phyloP scores from a whole-genome alignment of 1,140 invertebrate genomes.

The Orchestia grillus region DNA sequence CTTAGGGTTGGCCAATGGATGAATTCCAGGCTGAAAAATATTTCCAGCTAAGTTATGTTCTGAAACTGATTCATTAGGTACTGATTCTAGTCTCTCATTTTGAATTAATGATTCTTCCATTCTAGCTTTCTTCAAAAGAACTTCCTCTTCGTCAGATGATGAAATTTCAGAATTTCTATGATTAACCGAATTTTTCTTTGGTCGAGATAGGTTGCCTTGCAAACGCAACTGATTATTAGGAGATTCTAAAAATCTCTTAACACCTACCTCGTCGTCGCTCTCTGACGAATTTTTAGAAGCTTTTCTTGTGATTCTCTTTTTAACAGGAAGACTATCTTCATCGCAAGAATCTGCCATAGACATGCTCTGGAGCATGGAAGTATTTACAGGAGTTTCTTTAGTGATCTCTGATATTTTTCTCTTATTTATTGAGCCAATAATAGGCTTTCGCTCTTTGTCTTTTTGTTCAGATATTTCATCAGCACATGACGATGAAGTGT shows the following conservation, averaged over 20 bases:
- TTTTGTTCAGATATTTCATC: background rate
- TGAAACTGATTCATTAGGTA: background rate
- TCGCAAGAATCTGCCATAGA: conserved; percentile 4
- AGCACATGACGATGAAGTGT: background rate
- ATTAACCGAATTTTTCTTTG: background rate
- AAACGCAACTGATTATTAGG: background rate
- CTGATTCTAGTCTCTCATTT: background rate
- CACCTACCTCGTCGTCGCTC: background rate
- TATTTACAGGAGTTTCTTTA: background rate
- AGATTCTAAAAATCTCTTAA: background rate
- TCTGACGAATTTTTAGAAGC: conserved; percentile 20
- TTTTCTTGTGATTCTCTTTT: conserved; percentile 21
- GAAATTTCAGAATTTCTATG: background rate
- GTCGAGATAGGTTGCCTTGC: background rate
- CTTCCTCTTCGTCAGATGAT: background rate
- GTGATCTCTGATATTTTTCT: background rate
- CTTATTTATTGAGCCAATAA: background rate
- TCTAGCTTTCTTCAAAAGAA: background rate
- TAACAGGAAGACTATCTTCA: background rate
- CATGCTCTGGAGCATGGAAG: background rate
- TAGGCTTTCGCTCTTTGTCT: background rate
- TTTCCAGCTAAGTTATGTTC: background rate
- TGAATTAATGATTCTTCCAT: background rate
- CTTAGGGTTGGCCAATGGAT: background rate
- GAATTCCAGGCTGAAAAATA: background rate